Evolutionary conservation across 92 coral and sea anemone species (phyloP).

Genomic region (Isaurus tuberculatus): DNA sequence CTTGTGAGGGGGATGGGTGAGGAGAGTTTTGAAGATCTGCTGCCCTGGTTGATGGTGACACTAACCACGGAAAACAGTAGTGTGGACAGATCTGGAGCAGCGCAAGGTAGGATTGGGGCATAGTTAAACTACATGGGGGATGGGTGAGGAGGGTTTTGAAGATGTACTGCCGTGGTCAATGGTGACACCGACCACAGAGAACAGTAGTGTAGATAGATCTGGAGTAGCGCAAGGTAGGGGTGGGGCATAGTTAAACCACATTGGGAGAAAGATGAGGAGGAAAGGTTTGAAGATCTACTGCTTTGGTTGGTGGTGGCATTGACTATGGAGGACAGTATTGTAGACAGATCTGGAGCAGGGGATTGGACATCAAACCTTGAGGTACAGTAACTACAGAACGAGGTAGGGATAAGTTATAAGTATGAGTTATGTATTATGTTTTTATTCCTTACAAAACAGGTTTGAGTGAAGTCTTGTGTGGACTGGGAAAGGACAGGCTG

Average conservation of each 20-base stretch:
- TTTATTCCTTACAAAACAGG: slow-evolving; percentile 54
- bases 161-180: slow-evolving; percentile 85
- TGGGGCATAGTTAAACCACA: neutral
- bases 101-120: slow-evolving; percentile 79
- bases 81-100: slow-evolving; percentile 98
- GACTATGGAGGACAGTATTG: slow-evolving; percentile 96
- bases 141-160: slow-evolving; percentile 54
- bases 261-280: neutral
- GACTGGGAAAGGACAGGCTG: slow-evolving; percentile 83
- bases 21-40: slow-evolving; percentile 89
- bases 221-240: slow-evolving; percentile 95
- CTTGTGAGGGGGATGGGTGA: slow-evolving; percentile 98
- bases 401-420: neutral
- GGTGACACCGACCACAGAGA: slow-evolving; percentile 59
- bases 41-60: slow-evolving; percentile 99
- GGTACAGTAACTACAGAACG: no score
- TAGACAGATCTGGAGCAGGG: slow-evolving; percentile 98
- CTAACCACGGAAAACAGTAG: slow-evolving; percentile 96
- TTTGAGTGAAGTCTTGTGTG: slow-evolving; percentile 93
- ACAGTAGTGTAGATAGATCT: slow-evolving; percentile 97
- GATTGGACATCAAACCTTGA: no score
- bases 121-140: neutral
- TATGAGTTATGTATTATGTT: neutral
- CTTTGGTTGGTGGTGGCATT: slow-evolving; percentile 67
- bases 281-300: slow-evolving; percentile 39